Evolutionary conservation across 2,888 invertebrate species (phyloP).

Genomic region (Oscheius sp.): DNA sequence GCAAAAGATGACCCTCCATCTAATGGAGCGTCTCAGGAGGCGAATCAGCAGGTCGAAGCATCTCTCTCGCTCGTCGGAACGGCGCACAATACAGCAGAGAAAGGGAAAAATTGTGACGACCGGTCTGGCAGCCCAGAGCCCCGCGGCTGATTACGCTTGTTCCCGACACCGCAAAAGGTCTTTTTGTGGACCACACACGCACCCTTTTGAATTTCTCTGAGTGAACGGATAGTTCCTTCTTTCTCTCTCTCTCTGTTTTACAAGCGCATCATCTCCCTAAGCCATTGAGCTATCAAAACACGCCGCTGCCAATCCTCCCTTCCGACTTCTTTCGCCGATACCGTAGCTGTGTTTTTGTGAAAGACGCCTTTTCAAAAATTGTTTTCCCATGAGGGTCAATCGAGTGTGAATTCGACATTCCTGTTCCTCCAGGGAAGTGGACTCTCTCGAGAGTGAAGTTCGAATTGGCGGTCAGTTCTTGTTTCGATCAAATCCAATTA

Average conservation of each 20-base stretch:
- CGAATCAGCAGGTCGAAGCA: background rate
- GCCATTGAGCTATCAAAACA: background rate
- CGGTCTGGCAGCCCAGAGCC: conserved; percentile 1
- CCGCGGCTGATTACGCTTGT: conserved; percentile 21
- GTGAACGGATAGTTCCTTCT: background rate
- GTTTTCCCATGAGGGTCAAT: background rate
- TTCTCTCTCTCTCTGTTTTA: background rate
- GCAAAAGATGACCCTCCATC: background rate
- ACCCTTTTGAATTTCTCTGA: background rate
- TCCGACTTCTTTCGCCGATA: background rate
- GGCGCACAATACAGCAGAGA: conserved; percentile 13
- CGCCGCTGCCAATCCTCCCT: background rate
- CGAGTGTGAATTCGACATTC: background rate
- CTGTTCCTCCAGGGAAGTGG: background rate
- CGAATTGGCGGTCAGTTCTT: background rate
- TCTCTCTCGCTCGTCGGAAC: background rate
- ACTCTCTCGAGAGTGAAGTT: background rate
- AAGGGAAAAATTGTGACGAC: conserved; percentile 24
- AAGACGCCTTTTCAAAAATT: background rate
- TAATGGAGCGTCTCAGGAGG: background rate
- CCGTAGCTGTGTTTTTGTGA: background rate
- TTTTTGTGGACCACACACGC: background rate
- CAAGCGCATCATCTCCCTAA: background rate
- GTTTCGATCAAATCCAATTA: background rate
- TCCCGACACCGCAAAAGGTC: background rate